Conservation (phyloP, 2,888 invertebrate species). For the Drosophila paracracens region DNA sequence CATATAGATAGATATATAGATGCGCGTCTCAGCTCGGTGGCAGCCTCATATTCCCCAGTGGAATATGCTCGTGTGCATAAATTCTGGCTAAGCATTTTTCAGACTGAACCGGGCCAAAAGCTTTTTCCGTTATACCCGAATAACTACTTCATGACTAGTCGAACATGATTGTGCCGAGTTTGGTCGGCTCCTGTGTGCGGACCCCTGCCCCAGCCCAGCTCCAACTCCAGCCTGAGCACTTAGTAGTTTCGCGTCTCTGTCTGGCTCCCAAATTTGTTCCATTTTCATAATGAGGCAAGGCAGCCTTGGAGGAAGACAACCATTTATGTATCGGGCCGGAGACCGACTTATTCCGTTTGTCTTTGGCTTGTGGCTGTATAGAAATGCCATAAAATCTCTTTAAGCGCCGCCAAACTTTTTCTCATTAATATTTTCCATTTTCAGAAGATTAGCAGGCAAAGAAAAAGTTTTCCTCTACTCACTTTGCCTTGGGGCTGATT, state of each 20-base stretch:
- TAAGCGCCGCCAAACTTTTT: slow-evolving; percentile 59
- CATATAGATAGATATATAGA: slow-evolving; percentile 25
- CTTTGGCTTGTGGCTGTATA: slow-evolving; percentile 29
- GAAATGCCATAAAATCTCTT: slow-evolving; percentile 65
- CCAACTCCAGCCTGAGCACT: slow-evolving; percentile 22
- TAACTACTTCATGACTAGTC: slow-evolving; percentile 20
- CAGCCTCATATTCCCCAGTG: slow-evolving; percentile 67
- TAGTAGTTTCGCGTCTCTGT: slow-evolving; percentile 34
- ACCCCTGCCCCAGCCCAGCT: background rate
- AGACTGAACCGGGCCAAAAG: slow-evolving; percentile 19
- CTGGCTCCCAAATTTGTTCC: slow-evolving; percentile 62
- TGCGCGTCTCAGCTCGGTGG: slow-evolving; percentile 16
- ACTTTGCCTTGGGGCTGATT: slow-evolving; percentile 48
- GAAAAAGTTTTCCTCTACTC: slow-evolving; percentile 45
- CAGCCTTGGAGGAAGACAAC: slow-evolving; percentile 19
- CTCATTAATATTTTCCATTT: slow-evolving; percentile 79
- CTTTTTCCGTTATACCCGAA: slow-evolving; percentile 15
- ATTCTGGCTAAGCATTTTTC: slow-evolving; percentile 59
- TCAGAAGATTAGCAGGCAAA: slow-evolving; percentile 66
- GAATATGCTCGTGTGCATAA: slow-evolving; percentile 76
- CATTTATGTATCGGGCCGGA: slow-evolving; percentile 27
- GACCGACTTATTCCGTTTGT: slow-evolving; percentile 7
- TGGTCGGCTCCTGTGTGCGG: slow-evolving; percentile 1
- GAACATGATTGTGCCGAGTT: slow-evolving; percentile 35
- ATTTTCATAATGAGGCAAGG: slow-evolving; percentile 77